A percentile compares a stretch with the other conserved stretches of the same genome.
Conservation (phyloP, 2,888 invertebrate genomes). For the Xylocampa areola region DNA sequence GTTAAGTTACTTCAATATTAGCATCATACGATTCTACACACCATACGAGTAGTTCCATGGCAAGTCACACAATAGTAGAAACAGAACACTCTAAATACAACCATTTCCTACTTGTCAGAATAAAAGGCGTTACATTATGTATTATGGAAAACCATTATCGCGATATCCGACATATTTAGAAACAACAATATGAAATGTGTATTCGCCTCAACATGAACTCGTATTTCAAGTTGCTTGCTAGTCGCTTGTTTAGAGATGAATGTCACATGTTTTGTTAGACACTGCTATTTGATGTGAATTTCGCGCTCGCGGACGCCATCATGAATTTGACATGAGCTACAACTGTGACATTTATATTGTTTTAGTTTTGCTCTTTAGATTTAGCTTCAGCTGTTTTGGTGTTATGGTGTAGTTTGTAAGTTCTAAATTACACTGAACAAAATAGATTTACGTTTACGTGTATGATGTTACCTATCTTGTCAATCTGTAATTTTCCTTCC, state of each 20-base stretch:
- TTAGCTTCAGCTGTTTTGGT: slow-evolving; percentile 3
- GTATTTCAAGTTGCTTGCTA: slow-evolving; percentile 65
- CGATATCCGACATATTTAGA: slow-evolving; percentile 29
- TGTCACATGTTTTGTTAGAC: slow-evolving; percentile 63
- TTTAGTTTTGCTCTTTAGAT: slow-evolving; percentile 18
- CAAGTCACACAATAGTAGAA: too few relatives aligned
- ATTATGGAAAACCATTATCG: slow-evolving; percentile 35
- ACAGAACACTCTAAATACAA: too few relatives aligned
- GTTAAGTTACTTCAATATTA: too few relatives aligned
- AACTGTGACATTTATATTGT: slow-evolving; percentile 45
- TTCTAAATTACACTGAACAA: background rate
- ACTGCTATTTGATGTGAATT: slow-evolving; percentile 67
- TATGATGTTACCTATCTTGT: background rate
- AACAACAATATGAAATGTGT: slow-evolving; percentile 50
- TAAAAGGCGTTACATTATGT: slow-evolving; percentile 15
- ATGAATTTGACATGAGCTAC: slow-evolving; percentile 78
- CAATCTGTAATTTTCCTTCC: too few relatives aligned
- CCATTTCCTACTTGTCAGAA: slow-evolving; percentile 16
- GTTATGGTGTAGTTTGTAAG: background rate
- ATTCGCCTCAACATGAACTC: slow-evolving; percentile 60
- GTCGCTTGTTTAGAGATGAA: slow-evolving; percentile 65
- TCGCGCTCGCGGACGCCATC: slow-evolving; percentile 64
- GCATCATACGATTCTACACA: too few relatives aligned
- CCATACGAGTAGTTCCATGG: too few relatives aligned
- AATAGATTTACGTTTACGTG: background rate